Conservation (phyloP, 2,113 vertebrate species). For the Electrona antarctica region DNA sequence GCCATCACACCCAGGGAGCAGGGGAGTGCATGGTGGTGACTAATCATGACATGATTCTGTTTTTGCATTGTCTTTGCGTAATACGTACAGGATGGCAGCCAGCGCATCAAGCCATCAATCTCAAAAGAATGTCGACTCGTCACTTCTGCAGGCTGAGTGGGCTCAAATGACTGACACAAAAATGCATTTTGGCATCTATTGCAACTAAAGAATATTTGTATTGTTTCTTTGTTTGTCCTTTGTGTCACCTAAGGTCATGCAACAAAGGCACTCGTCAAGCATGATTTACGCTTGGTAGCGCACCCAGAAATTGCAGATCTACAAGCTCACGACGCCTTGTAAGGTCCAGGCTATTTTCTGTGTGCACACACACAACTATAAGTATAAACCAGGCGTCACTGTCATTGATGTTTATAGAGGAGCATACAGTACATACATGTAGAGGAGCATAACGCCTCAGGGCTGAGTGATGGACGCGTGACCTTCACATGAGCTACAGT, state of each 20-base stretch:
- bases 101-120: not conserved
- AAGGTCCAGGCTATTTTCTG: not conserved
- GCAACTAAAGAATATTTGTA: no score
- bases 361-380: not conserved
- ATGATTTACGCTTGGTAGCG: no score
- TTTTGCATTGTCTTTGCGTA: not conserved
- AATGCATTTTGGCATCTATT: not conserved
- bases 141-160: not conserved
- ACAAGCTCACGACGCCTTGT: not conserved
- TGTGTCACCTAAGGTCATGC: no score
- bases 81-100: no score
- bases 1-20: slow-evolving; percentile 11
- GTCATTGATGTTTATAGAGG: slow-evolving; percentile 11
- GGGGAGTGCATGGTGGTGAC: slow-evolving; percentile 12
- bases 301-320: no score
- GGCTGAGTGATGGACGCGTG: slow-evolving; percentile 1
- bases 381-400: not conserved
- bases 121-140: not conserved
- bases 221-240: no score
- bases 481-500: slow-evolving; percentile 22
- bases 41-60: not conserved
- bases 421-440: not conserved
- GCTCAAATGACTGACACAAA: not conserved
- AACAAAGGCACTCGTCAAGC: no score
- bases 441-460: not conserved